phyloP scores from a whole-genome alignment of 2,113 vertebrate genomes.

The Ascaphus truei region DNA sequence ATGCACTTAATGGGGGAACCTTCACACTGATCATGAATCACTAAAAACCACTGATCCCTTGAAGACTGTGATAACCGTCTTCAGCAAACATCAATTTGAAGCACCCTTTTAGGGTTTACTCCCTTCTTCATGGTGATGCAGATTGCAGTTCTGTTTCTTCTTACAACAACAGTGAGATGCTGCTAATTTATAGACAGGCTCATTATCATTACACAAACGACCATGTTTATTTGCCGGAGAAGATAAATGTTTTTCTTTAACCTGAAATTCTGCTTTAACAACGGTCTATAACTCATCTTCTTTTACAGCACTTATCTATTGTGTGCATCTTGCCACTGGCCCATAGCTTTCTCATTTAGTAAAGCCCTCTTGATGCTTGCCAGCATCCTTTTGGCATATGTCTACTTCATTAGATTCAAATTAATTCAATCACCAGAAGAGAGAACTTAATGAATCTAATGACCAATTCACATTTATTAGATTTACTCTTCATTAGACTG shows the following conservation, averaged over 20 bases:
- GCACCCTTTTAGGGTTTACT: too few species aligned
- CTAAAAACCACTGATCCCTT: too few species aligned
- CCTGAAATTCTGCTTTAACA: too few species aligned
- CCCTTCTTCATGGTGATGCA: too few species aligned
- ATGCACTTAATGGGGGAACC: too few species aligned
- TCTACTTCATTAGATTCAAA: constrained; percentile 17
- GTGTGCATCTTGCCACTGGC: background rate
- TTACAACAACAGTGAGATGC: too few species aligned
- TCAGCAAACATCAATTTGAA: too few species aligned
- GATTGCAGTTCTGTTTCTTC: too few species aligned
- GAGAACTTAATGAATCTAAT: constrained; percentile 7
- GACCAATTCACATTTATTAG: background rate
- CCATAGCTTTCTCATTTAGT: background rate
- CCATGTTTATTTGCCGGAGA: background rate
- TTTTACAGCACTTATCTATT: background rate
- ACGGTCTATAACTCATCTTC: too few species aligned
- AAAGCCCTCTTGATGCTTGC: background rate
- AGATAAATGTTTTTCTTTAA: background rate
- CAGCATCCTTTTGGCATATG: constrained; percentile 14
- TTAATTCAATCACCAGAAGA: constrained; percentile 27
- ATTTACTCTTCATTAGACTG: constrained; percentile 15
- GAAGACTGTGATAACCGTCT: too few species aligned
- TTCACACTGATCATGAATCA: too few species aligned
- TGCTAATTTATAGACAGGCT: background rate
- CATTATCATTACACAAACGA: background rate